Conservation (phyloP, 2,113 vertebrate species). For the Tautogolabrus adspersus region DNA sequence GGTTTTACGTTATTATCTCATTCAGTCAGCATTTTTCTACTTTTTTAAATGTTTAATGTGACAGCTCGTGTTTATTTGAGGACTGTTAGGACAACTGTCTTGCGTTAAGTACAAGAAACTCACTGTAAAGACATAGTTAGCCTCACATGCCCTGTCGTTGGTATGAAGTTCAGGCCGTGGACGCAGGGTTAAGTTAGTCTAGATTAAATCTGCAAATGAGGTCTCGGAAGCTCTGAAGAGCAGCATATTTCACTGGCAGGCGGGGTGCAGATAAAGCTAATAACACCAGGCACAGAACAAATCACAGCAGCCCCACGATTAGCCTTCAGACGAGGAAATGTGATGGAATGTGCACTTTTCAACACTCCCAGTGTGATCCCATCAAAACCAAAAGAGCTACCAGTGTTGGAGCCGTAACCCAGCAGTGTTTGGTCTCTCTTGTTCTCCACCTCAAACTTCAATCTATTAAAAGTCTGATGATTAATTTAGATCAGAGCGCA, state of each 20-base stretch:
- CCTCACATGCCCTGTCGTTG: constrained; percentile 37
- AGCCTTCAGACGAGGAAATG: constrained; percentile 72
- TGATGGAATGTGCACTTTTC: constrained; percentile 82
- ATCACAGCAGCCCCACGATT: constrained; percentile 67
- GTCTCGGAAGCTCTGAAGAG: constrained; percentile 55
- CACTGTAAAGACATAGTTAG: background rate
- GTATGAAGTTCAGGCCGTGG: constrained; percentile 25
- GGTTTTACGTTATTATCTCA: too few relatives aligned
- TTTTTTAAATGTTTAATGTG: too few relatives aligned
- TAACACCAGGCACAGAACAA: constrained; percentile 71
- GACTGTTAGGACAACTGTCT: background rate
- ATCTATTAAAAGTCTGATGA: constrained; percentile 20
- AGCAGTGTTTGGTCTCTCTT: background rate
- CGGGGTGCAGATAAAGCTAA: constrained; percentile 77
- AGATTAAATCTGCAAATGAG: constrained; percentile 72
- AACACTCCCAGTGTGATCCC: constrained; percentile 74
- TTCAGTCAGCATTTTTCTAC: too few relatives aligned
- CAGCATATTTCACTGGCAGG: constrained; percentile 83
- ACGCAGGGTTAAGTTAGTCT: constrained; percentile 61
- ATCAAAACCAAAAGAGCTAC: constrained; percentile 79
- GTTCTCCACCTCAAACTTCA: constrained; percentile 1
- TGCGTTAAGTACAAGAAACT: background rate
- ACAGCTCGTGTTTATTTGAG: too few relatives aligned
- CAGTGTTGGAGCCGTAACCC: constrained; percentile 28
- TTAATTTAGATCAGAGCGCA: constrained; percentile 46